Percentiles rank a stretch among this genome's conserved stretches.
Evolutionary conservation across 2,888 invertebrate genomes (phyloP).

Genomic region (Polylopha cassiicola): DNA sequence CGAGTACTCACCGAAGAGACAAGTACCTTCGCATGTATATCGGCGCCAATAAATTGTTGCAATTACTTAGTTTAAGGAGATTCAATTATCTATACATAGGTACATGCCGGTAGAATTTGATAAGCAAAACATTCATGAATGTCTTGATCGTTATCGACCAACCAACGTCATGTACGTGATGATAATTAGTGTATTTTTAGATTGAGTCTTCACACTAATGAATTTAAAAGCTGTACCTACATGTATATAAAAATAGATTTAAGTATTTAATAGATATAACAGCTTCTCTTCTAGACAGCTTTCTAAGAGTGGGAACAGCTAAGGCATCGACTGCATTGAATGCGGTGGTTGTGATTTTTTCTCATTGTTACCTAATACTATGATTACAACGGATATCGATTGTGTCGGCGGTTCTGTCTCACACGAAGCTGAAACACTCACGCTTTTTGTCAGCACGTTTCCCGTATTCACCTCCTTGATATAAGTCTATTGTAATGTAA

Average conservation of each 20-base stretch:
- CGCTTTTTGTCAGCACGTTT: slow-evolving; percentile 45
- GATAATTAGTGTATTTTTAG: slow-evolving; percentile 26
- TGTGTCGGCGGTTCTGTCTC: slow-evolving; percentile 53
- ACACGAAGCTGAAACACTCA: slow-evolving; percentile 50
- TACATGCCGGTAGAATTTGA: too few relatives aligned
- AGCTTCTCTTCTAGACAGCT: slow-evolving; percentile 28
- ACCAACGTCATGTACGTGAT: slow-evolving; percentile 6
- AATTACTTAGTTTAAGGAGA: too few relatives aligned
- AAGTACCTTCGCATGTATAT: slow-evolving; percentile 32
- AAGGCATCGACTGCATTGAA: slow-evolving; percentile 48
- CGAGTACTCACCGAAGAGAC: slow-evolving; percentile 48
- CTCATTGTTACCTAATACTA: slow-evolving; percentile 61
- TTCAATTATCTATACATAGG: too few relatives aligned
- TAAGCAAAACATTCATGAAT: too few relatives aligned
- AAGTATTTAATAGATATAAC: too few relatives aligned
- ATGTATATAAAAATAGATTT: too few relatives aligned
- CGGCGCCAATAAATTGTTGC: too few relatives aligned
- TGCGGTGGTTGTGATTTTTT: slow-evolving; percentile 50
- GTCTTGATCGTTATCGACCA: neutral
- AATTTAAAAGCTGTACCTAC: too few relatives aligned
- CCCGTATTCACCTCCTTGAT: slow-evolving; percentile 25
- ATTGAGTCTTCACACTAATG: slow-evolving; percentile 28
- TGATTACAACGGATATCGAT: slow-evolving; percentile 68
- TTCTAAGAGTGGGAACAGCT: slow-evolving; percentile 59
- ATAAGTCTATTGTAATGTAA: slow-evolving; percentile 14